Evolutionary conservation across 2,888 invertebrate genomes (phyloP).

Genomic region (Eupithecia pulchellata): DNA sequence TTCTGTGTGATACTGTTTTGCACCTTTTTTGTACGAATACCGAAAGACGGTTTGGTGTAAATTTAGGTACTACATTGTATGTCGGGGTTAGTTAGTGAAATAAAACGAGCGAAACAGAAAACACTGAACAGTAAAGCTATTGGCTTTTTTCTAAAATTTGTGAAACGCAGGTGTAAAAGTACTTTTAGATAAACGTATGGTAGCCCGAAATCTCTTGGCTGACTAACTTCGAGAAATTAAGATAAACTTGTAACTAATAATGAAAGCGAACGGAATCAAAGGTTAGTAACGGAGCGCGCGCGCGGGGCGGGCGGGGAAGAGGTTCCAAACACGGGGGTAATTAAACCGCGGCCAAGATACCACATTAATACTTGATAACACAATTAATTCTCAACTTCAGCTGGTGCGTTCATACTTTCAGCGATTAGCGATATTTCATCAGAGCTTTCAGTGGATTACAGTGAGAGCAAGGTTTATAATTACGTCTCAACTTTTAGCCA

Average conservation of each 20-base stretch:
- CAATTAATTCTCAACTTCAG: slow-evolving; percentile 73
- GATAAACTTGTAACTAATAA: slow-evolving; percentile 18
- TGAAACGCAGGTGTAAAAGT: not conserved
- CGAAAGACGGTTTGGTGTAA: not conserved
- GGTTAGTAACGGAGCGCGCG: slow-evolving; percentile 22
- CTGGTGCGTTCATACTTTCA: slow-evolving; percentile 35
- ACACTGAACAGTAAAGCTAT: not conserved
- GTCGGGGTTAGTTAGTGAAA: not conserved
- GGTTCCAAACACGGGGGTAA: slow-evolving; percentile 56
- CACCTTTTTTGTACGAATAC: slow-evolving; percentile 13
- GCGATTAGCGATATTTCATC: slow-evolving; percentile 29
- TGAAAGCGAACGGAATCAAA: slow-evolving; percentile 28
- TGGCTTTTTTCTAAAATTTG: not conserved
- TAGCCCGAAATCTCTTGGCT: not conserved
- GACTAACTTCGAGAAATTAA: not conserved
- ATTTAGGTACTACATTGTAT: not conserved
- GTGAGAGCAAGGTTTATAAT: too few species aligned
- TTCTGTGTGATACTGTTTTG: slow-evolving; percentile 23
- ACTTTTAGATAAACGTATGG: not conserved
- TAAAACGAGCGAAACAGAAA: not conserved
- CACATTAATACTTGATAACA: slow-evolving; percentile 84
- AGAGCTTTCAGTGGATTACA: not conserved
- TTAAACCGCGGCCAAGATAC: slow-evolving; percentile 71
- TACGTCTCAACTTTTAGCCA: too few species aligned
- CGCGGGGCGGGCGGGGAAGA: slow-evolving; percentile 27